A percentile compares a stretch with the other conserved stretches of the same genome.
Evolutionary conservation across 2,113 vertebrate genomes (phyloP).

Genomic region (Herpailurus yagouaroundi): DNA sequence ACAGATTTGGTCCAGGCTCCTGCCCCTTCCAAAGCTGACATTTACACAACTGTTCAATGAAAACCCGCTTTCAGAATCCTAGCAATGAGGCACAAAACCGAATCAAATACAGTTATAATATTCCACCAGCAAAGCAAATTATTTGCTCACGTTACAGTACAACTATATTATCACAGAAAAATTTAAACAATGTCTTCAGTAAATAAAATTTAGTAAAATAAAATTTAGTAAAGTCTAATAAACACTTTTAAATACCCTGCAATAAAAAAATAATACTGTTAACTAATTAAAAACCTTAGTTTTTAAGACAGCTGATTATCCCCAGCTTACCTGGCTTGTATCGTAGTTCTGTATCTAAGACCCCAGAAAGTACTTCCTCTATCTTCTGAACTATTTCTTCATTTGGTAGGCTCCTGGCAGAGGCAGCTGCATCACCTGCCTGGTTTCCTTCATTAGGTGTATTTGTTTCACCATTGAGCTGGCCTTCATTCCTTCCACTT

Average conservation of each 20-base stretch:
- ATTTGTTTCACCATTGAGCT: conserved; percentile 89
- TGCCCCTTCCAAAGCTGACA: neutral
- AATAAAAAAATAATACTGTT: neutral
- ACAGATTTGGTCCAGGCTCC: neutral
- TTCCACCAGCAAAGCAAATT: conserved; percentile 28
- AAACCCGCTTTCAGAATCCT: conserved; percentile 46
- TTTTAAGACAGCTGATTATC: neutral
- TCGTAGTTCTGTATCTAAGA: conserved; percentile 86
- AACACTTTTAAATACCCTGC: neutral
- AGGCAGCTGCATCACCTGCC: conserved; percentile 84
- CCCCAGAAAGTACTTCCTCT: conserved; percentile 88
- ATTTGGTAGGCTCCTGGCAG: conserved; percentile 85
- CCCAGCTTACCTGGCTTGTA: conserved; percentile 87
- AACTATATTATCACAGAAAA: neutral
- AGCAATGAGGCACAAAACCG: neutral
- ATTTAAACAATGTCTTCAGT: neutral
- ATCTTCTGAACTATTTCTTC: conserved; percentile 88
- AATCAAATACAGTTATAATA: neutral
- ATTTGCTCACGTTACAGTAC: neutral
- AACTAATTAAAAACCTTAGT: neutral
- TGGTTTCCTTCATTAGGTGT: conserved; percentile 84
- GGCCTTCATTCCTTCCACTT: conserved; percentile 88
- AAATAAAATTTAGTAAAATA: neutral
- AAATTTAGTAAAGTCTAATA: neutral
- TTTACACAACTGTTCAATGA: neutral